Evolutionary conservation across 2,113 vertebrate species (phyloP).

Genomic region (Turnix velox): DNA sequence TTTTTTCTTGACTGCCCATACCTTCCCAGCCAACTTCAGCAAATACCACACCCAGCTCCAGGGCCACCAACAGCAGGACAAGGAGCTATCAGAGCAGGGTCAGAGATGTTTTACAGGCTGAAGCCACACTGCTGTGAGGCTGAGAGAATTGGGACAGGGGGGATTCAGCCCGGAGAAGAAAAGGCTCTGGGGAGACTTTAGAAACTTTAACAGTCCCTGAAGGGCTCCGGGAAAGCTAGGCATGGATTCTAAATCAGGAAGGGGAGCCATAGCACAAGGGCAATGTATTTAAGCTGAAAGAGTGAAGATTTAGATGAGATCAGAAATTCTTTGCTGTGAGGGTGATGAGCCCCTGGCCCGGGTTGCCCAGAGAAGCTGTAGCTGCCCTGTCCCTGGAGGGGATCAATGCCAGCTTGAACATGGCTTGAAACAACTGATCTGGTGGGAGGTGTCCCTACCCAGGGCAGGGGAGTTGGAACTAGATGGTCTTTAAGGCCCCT

Average conservation of each 20-base stretch:
- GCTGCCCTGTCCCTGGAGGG: not conserved
- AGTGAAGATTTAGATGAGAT: not conserved
- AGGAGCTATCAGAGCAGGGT: not conserved
- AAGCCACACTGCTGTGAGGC: not conserved
- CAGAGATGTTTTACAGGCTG: not conserved
- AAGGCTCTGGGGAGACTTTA: not conserved
- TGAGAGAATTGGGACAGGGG: not conserved
- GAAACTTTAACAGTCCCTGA: not conserved
- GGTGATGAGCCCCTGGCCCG: not conserved
- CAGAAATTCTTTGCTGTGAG: not conserved
- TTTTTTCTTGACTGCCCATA: not conserved
- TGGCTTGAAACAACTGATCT: not conserved
- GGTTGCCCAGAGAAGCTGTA: not conserved
- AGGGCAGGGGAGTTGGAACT: not conserved
- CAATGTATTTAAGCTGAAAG: not conserved
- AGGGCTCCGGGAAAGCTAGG: not conserved
- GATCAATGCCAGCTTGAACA: not conserved
- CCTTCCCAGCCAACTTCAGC: not conserved
- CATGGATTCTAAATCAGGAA: too few relatives aligned
- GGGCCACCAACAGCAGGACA: not conserved
- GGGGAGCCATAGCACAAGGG: too few relatives aligned
- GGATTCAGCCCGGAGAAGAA: not conserved
- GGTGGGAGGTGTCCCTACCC: not conserved
- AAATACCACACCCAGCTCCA: not conserved
- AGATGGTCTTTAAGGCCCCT: not conserved